phyloP scores from a whole-genome alignment of 2,797 vertebrate species.

The Tenualosa ilisha region DNA sequence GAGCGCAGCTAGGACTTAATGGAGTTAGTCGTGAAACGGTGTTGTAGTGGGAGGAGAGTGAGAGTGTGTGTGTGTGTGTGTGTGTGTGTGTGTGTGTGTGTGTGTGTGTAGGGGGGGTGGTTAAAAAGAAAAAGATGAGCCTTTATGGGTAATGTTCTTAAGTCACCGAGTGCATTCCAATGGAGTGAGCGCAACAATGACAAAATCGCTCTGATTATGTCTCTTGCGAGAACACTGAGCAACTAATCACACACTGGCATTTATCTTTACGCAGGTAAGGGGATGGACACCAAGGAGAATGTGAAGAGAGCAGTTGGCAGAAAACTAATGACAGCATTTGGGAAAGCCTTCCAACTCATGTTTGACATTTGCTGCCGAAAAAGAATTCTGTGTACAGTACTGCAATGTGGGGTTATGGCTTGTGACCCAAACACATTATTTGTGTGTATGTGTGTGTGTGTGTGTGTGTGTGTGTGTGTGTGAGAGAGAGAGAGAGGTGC shows the following conservation, averaged over 20 bases:
- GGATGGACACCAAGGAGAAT: slow-evolving; percentile 15
- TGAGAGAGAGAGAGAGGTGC: slow-evolving; percentile 37
- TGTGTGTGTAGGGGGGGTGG: not conserved
- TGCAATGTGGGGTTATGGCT: slow-evolving; percentile 21
- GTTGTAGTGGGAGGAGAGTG: slow-evolving; percentile 41
- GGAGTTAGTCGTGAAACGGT: slow-evolving; percentile 59
- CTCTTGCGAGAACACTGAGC: not conserved
- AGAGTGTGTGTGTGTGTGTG: not conserved
- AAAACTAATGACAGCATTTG: slow-evolving; percentile 29
- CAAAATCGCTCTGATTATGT: slow-evolving; percentile 51
- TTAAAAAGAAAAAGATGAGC: slow-evolving; percentile 47
- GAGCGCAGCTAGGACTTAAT: slow-evolving; percentile 56
- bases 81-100: not conserved
- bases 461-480: slow-evolving; percentile 12
- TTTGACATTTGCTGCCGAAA: slow-evolving; percentile 55
- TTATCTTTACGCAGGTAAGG: slow-evolving; percentile 51
- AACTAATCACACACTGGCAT: slow-evolving; percentile 23
- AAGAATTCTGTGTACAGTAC: slow-evolving; percentile 51
- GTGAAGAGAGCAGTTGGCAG: slow-evolving; percentile 59
- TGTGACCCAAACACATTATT: not conserved
- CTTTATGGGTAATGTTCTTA: slow-evolving; percentile 65
- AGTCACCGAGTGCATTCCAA: slow-evolving; percentile 66
- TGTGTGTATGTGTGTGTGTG: slow-evolving; percentile 43
- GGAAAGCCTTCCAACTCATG: slow-evolving; percentile 51
- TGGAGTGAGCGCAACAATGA: slow-evolving; percentile 51